Evolutionary conservation across 2,797 vertebrate genomes (phyloP), one percentile per base, ranked within the genome.

Genomic region (Crenichthys baileyi): DNA sequence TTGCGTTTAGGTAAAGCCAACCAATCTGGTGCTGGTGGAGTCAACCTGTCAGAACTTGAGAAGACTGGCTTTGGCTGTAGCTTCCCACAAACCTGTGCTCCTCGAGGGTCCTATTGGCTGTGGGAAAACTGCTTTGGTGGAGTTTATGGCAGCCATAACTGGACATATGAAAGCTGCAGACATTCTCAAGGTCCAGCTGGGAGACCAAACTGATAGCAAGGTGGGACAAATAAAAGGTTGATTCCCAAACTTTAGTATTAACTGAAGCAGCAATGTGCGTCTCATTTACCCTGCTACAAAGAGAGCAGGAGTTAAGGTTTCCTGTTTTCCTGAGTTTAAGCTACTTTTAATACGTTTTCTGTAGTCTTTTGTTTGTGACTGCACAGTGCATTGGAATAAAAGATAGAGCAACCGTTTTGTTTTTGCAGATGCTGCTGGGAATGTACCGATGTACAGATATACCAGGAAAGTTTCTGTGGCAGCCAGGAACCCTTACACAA

Each of bases 161-260:
- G 97, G 98, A 83, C 97, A 98, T 83, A 89, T 78, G 3, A 97
- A 96, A 80, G 91, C 97, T 2, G 95, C 97, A 76, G 95, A 97
- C 67, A 96, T 99, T 87, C 95, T 99, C 24, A 99, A 99, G 93
- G 97, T 99, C 77, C 98, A 99, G 56, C 97, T 99, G 29, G 98
- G 98, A 61, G 98, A 99, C 95, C 98, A 99, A 79, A 99, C 98
- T 0, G 98, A 99, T 88, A 99, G 98, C 92, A 99, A 99, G 97
- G 98, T 99, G 95, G 96, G 79, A 15, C 53, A 81, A 2, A 2
- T 4, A 39, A 65, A 72, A 53, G 13, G 29, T 20, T 15, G 9
- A 53, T 67, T 48, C 29, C 39, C n/a, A 22, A 7, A 31, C 9
- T 18, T 36, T 65, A 18, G 7, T 65, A 13, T 65, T 36, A 65